phyloP scores from a whole-genome alignment of 2,888 invertebrate genomes.

The Rosalia funebris region DNA sequence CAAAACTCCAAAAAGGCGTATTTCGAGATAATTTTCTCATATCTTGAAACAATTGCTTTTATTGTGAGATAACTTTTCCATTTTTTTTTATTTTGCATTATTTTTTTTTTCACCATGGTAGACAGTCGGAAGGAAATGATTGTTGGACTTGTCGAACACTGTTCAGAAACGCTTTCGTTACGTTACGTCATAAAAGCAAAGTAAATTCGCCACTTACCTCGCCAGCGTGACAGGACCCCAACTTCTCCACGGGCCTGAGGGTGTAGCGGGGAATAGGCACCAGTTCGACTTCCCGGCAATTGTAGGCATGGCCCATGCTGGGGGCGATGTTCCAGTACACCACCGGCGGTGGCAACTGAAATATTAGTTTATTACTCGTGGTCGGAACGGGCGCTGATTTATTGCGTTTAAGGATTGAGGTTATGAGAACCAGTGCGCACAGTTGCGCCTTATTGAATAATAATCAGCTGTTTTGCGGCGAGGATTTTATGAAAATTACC shows the following conservation, averaged over 20 bases:
- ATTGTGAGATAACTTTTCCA: too few relatives aligned
- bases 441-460: slow-evolving; percentile 30
- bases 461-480: slow-evolving; percentile 34
- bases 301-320: slow-evolving; percentile 70
- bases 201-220: too few relatives aligned
- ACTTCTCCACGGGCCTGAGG: slow-evolving; percentile 68
- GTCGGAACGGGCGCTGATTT: slow-evolving; percentile 41
- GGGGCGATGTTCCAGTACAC: slow-evolving; percentile 72
- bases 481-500: background rate
- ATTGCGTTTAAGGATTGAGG: slow-evolving; percentile 32
- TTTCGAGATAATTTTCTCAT: too few relatives aligned
- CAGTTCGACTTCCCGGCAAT: slow-evolving; percentile 69
- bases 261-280: slow-evolving; percentile 68
- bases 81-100: too few relatives aligned
- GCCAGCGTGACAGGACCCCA: slow-evolving; percentile 69
- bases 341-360: slow-evolving; percentile 68
- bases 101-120: too few relatives aligned
- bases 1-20: too few relatives aligned
- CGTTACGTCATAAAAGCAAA: too few relatives aligned
- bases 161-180: too few relatives aligned
- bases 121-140: too few relatives aligned
- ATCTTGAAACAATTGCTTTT: too few relatives aligned
- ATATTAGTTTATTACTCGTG: slow-evolving; percentile 33
- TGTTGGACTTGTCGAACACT: too few relatives aligned
- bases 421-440: slow-evolving; percentile 36